Evolutionary conservation across 2,113 vertebrate species (phyloP), one percentile per base, ranked within the genome.

Genomic region (Sceloporus tristichus): DNA sequence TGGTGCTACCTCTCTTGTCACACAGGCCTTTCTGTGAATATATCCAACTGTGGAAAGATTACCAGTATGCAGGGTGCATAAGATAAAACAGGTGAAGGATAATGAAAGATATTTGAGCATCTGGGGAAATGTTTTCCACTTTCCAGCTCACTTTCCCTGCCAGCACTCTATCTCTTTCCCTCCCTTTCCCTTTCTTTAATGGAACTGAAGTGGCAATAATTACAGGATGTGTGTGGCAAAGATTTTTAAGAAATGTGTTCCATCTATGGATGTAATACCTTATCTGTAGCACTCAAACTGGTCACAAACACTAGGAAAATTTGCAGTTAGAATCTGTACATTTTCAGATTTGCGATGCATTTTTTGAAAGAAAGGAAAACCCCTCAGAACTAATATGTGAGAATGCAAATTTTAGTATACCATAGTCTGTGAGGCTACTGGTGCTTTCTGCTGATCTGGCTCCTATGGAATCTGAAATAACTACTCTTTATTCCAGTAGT

Each of bases 1-100:
- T 86, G 42, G 62, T 70, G 42, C 23, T 66, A 77, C 84, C 27
- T 76, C 16, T 65, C 7, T 82, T 68, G 16, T 76, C 84, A 78
- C 27, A n/a, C 9, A n/a, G n/a, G 13, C 29, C 4, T 68, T 29
- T 56, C 54, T 34, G 23, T 79, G 85, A 68, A 34, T 9, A 53
- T 5, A 66, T 48, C 74, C n/a, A 21, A 11, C 19, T 79, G 19
- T 70, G 21, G 34, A 56, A 54, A 18, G 21, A 62, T 10, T 42
- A 40, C 18, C 6, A 75, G 62, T 62, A 38, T 75, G 7, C 74
- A 77, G 9, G 29, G 9, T 65, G 1, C 27, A 13, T 9, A 54
- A 75, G 27, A 65, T 25, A 11, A 18, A 85, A 62, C 11, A 23
- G 7, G 40, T 29, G 23, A 68, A 82, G 38, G 25, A 82, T 7